Evolutionary conservation across 2,113 vertebrate species (phyloP), one percentile per base, ranked within the genome.

Genomic region (Phycodurus eques): DNA sequence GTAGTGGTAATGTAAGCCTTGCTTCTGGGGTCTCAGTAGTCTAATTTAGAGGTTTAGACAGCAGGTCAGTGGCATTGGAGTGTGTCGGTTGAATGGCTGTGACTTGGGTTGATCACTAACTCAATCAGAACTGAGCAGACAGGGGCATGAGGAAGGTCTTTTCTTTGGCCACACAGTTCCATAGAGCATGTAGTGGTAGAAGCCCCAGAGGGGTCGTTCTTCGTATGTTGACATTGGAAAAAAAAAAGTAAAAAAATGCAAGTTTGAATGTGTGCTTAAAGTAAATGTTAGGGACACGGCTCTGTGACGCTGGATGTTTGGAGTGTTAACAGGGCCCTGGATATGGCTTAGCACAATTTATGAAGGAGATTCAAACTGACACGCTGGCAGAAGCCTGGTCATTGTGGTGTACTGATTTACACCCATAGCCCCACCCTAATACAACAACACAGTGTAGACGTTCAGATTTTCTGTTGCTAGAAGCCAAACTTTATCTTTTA

Each of bases 241-340:
- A 22, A 56, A n/a, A 56, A 11, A 54, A 54, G 11, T n/a, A 19
- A 88, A 85, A 86, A 89, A 89, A 79, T 82, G 82, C 77, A 88
- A 49, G 83, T 92, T 93, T 89, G 90, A 90, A 91, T 86, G 91
- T 89, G 86, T 92, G 89, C 92, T 92, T 93, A 91, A 92, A 90
- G 87, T 88, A 87, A 80, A 82, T 49, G 88, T 83, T 80, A 66
- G 80, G 88, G 90, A 90, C 85, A 91, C 65, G 87, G 85, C 79
- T 89, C 84, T 79, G 80, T 91, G 91, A 88, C 89, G 90, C 78
- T 89, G 85, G 91, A 90, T 91, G 88, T 92, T 88, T 89, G 77
- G 87, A 91, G 87, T 89, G 88, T 90, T 92, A 91, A 90, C 90
- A 90, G 85, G 78, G 68, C 77, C 78, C 81, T 79, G 75, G 75